Conservation (phyloP, 2,797 vertebrate species). For the Syngnathus rostellatus region DNA sequence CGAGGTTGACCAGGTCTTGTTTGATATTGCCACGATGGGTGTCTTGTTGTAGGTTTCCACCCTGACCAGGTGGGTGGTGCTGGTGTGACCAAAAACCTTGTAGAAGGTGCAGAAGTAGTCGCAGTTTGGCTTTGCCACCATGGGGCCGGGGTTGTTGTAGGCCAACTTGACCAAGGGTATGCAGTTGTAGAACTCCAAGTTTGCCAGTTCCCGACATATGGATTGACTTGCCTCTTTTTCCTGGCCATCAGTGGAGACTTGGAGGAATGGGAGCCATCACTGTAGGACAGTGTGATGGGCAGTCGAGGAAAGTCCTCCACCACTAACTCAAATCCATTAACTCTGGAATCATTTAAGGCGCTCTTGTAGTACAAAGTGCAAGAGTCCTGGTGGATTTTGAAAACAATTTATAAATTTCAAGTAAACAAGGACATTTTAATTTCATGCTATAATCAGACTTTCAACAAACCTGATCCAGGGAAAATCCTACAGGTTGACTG, state of each 20-base stretch:
- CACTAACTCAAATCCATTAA: slow-evolving; percentile 46
- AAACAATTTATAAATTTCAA: not conserved
- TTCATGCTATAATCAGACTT: not conserved
- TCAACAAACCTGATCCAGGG: slow-evolving; percentile 6
- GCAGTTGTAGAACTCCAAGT: not conserved
- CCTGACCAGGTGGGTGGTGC: not conserved
- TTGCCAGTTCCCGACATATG: not conserved
- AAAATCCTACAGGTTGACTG: not conserved
- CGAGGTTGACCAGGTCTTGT: no score
- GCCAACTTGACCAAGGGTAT: not conserved
- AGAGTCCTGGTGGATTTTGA: not conserved
- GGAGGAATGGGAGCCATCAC: slow-evolving; percentile 23
- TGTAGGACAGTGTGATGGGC: slow-evolving; percentile 32
- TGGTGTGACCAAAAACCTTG: not conserved
- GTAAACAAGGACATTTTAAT: not conserved
- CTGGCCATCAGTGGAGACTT: slow-evolving; percentile 8
- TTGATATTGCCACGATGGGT: not conserved
- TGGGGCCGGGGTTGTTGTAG: not conserved
- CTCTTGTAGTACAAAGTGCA: not conserved
- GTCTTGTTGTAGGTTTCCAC: not conserved
- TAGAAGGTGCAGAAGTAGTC: not conserved
- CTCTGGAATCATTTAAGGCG: accelerated
- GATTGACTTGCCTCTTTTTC: not conserved
- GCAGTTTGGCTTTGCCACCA: not conserved
- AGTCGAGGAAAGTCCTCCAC: slow-evolving; percentile 50